These are phyloP conservation scores for Leuciscus waleckii DNA, from an alignment of 2,797 vertebrate species.

Conservation along the genomic window DNA sequence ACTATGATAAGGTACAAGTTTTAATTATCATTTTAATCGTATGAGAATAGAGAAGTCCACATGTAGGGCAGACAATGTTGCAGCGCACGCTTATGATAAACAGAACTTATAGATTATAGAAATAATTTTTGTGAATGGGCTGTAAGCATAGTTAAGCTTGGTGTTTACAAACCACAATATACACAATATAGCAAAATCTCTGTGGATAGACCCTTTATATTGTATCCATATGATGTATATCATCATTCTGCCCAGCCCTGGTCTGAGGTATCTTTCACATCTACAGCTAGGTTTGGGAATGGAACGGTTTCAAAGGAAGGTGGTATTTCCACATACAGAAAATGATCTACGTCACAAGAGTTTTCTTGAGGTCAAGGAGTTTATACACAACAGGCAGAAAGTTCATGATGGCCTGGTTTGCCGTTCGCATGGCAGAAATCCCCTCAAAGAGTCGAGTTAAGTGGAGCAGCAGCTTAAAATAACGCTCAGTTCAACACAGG, in stretches of 20 bases:
- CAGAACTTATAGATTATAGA: too few species aligned
- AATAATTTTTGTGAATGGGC: too few species aligned
- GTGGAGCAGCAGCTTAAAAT: conserved; percentile 78
- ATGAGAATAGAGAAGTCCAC: too few species aligned
- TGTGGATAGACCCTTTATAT: not conserved
- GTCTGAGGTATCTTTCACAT: not conserved
- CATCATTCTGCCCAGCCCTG: not conserved
- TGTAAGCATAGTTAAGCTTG: not conserved
- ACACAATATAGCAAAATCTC: not conserved
- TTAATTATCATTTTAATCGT: too few species aligned
- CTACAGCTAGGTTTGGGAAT: not conserved
- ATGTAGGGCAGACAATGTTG: too few species aligned
- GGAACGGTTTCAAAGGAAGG: not conserved
- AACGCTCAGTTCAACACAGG: conserved; percentile 58
- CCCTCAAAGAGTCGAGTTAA: conserved; percentile 69
- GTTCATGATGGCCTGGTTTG: conserved; percentile 55
- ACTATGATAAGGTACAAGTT: not conserved
- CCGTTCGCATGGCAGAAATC: conserved; percentile 42
- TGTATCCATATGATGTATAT: too few species aligned
- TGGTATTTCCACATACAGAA: not conserved
- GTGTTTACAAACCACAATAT: not conserved
- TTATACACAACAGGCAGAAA: conserved; percentile 36
- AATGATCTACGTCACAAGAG: not conserved
- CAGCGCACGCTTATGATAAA: too few species aligned
- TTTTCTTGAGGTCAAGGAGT: conserved; percentile 27